phyloP scores from a whole-genome alignment of 2,113 vertebrate species.

The Pterocles burchelli region DNA sequence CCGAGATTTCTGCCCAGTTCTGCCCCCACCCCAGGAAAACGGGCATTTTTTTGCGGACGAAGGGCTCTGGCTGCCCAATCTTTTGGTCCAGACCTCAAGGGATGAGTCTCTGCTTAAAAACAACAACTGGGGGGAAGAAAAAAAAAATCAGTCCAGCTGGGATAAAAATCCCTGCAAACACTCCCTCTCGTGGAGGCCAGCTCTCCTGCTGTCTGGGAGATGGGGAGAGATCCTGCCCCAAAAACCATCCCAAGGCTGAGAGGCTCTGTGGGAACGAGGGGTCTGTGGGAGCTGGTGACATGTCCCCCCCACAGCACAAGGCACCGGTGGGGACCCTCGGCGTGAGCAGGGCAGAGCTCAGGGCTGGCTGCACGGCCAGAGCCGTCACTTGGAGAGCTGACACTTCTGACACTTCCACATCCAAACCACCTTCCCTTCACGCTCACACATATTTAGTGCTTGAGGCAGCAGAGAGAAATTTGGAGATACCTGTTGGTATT shows the following conservation, averaged over 20 bases:
- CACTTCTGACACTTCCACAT: neutral
- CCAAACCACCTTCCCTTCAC: neutral
- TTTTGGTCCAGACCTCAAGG: neutral
- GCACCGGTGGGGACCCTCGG: neutral
- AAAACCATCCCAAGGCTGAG: fast-evolving
- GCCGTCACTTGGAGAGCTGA: fast-evolving
- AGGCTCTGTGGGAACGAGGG: neutral
- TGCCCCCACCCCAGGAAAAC: neutral
- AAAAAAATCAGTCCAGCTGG: neutral
- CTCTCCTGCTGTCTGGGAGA: neutral
- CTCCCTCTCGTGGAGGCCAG: slow-evolving; percentile 46
- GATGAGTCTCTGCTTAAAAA: neutral
- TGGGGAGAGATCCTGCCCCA: fast-evolving
- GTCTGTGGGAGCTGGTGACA: neutral
- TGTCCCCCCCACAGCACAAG: fast-evolving
- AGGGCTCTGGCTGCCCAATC: fast-evolving
- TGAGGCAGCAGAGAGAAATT: neutral
- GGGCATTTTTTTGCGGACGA: neutral
- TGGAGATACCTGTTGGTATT: neutral
- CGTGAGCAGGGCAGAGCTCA: fast-evolving
- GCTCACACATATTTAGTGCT: fast-evolving
- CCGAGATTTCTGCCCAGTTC: neutral
- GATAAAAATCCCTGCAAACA: neutral
- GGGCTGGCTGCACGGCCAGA: fast-evolving
- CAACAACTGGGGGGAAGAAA: neutral